A percentile compares a stretch with the other conserved stretches of the same genome.
phyloP scores from a whole-genome alignment of 1,140 invertebrate species.

The Eciton burchellii region DNA sequence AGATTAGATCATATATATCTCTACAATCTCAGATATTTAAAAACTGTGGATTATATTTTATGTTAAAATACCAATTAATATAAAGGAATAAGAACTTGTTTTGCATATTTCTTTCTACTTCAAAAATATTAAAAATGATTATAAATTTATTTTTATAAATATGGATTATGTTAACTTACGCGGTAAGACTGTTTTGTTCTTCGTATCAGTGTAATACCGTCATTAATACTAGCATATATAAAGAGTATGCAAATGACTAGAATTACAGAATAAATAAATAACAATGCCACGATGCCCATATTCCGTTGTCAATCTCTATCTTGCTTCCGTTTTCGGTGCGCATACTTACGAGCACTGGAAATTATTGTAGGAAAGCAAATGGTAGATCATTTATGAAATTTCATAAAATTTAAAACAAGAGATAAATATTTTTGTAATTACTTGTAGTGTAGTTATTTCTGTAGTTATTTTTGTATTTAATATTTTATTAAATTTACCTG shows the following conservation, averaged over 20 bases:
- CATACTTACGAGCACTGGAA: slow-evolving; percentile 70
- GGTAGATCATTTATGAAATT: no score
- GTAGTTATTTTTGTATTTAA: not conserved
- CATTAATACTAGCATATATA: slow-evolving; percentile 87
- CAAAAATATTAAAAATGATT: not conserved
- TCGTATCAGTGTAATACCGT: slow-evolving; percentile 82
- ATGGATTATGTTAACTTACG: not conserved
- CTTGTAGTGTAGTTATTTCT: not conserved
- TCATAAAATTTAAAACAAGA: no score
- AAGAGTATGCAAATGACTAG: slow-evolving; percentile 86
- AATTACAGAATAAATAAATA: slow-evolving; percentile 87
- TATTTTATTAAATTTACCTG: slow-evolving; percentile 66
- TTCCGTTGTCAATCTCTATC: slow-evolving; percentile 87
- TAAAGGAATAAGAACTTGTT: not conserved
- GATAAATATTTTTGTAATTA: no score
- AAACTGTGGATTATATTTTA: not conserved
- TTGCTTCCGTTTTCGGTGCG: slow-evolving; percentile 77
- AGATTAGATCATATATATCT: not conserved
- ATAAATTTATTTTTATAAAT: slow-evolving; percentile 23
- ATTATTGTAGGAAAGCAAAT: not conserved
- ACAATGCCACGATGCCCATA: slow-evolving; percentile 86
- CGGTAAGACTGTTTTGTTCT: slow-evolving; percentile 35
- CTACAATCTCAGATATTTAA: not conserved
- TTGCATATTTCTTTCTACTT: not conserved
- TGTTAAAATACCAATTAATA: slow-evolving; percentile 9